Base-by-base conservation (phyloP, 2,888 invertebrate genomes). In the Boloria selene region DNA sequence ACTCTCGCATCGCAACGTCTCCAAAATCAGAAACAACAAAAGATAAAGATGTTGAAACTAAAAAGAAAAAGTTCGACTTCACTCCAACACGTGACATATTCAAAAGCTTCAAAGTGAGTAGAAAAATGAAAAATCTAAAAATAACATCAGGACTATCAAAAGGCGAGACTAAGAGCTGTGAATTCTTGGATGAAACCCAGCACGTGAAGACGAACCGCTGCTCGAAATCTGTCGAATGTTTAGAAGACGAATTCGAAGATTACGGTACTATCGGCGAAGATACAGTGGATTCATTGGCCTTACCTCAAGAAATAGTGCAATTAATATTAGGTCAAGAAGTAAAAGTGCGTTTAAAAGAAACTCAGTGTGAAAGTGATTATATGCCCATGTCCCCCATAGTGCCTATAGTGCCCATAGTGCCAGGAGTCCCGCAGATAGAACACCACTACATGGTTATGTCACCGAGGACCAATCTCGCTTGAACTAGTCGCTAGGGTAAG, bases 1-100 rank as follows among this genome's bases (percentile, higher is more conserved):
- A 93, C 76, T 91, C 92, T 0, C 88, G 90, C 70, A 71, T 86
- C 67, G 74, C 77, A 26, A 78, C 78, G 67, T 84, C 87, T 0
- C 85, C 87, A 0, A 90, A 91, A 75, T 85, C 86, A 0, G 89
- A 90, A 63, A 78, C 84, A 62, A 78, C 84, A n/a, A 88, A 89
- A 67, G 90, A 86, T 49, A 82, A 83, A 68, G 86, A 88, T 72
- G 82, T 85, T 4, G 89, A 88, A 50, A 84, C 88, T 0, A 91
- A 92, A 68, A 93, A 93, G 80, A 92, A 92, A 74, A 85, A 85
- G 53, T 93, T 93, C 77, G 92, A 92, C 79, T 90, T 92, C 81
- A 83, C 93, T 0, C 92, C 93, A 1, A 84, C 90, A 0, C 80
- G 87, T 0, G 90, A 92, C 72, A 87, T 92, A 45, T 91, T 93